Conservation (phyloP, 92 coral and sea anemone genomes). For the Epizoanthus stellaris region DNA sequence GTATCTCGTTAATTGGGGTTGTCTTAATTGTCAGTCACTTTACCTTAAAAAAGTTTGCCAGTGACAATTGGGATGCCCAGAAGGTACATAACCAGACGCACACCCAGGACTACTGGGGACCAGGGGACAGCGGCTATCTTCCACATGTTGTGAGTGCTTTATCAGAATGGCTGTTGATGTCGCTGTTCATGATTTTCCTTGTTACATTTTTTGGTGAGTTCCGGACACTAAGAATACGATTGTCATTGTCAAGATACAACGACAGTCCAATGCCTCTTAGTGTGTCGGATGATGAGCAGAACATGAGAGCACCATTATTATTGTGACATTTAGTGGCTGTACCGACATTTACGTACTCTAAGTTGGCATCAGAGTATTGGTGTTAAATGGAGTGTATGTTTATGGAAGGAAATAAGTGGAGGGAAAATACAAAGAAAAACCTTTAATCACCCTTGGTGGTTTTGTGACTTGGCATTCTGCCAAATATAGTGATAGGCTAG, state of each 20-base stretch:
- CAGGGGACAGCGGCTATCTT: slow-evolving; percentile 61
- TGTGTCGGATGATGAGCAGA: slow-evolving; percentile 57
- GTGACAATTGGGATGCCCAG: slow-evolving; percentile 41
- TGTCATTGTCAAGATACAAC: slow-evolving; percentile 72
- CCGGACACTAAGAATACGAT: slow-evolving; percentile 69
- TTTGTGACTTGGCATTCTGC: no score
- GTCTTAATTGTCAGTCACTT: slow-evolving; percentile 59
- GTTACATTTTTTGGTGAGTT: slow-evolving; percentile 90
- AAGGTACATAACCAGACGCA: slow-evolving; percentile 10
- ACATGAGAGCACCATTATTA: slow-evolving; percentile 50
- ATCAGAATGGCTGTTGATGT: slow-evolving; percentile 86
- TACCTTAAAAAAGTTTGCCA: slow-evolving; percentile 44
- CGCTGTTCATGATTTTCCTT: slow-evolving; percentile 66
- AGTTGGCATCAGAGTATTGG: no score
- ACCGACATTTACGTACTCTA: background rate
- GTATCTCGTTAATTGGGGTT: slow-evolving; percentile 46
- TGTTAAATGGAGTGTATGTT: no score
- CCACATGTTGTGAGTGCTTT: slow-evolving; percentile 72
- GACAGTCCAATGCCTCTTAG: slow-evolving; percentile 72
- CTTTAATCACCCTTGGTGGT: no score
- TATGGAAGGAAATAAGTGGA: no score
- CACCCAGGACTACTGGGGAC: slow-evolving; percentile 64
- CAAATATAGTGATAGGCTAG: no score
- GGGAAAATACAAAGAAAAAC: no score
- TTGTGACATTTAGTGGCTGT: slow-evolving; percentile 14